phyloP scores from a whole-genome alignment of 2,797 vertebrate genomes.

The Clangula hyemalis region DNA sequence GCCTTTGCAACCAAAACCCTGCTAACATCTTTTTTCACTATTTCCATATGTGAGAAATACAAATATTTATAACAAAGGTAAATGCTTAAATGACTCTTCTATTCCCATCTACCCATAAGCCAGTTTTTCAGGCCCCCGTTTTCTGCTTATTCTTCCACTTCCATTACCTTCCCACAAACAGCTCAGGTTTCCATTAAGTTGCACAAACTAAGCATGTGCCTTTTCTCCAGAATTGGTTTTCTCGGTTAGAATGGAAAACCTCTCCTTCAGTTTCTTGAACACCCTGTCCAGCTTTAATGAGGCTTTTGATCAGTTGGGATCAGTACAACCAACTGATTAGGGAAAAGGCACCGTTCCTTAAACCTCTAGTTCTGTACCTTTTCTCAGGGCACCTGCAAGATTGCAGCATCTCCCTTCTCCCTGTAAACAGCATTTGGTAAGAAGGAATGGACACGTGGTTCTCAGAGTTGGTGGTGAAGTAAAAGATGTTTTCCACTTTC shows the following conservation, averaged over 20 bases:
- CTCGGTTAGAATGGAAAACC: neutral
- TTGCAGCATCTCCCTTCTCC: neutral
- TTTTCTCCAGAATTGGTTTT: neutral
- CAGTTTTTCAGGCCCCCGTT: neutral
- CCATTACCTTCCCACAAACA: neutral
- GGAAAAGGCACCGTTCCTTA: neutral
- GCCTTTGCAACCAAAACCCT: conserved; percentile 68
- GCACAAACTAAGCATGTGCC: neutral
- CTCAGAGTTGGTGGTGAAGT: neutral
- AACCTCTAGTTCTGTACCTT: neutral
- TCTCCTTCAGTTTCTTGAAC: neutral
- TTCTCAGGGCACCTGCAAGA: neutral
- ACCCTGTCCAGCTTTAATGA: neutral
- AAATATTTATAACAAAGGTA: conserved; percentile 71
- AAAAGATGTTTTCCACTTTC: neutral
- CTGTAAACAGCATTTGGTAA: neutral
- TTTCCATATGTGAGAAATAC: conserved; percentile 63
- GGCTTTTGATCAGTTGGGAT: neutral
- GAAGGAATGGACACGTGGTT: fast-evolving
- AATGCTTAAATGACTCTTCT: conserved; percentile 35
- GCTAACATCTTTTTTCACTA: conserved; percentile 64
- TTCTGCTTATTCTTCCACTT: conserved; percentile 9
- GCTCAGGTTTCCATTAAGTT: neutral
- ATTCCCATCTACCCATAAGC: neutral
- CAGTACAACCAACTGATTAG: neutral